A percentile compares a stretch with the other conserved stretches of the same genome.
These are phyloP conservation scores for Seira musarum DNA, from an alignment of 2,888 invertebrate species.

Conservation along the genomic window DNA sequence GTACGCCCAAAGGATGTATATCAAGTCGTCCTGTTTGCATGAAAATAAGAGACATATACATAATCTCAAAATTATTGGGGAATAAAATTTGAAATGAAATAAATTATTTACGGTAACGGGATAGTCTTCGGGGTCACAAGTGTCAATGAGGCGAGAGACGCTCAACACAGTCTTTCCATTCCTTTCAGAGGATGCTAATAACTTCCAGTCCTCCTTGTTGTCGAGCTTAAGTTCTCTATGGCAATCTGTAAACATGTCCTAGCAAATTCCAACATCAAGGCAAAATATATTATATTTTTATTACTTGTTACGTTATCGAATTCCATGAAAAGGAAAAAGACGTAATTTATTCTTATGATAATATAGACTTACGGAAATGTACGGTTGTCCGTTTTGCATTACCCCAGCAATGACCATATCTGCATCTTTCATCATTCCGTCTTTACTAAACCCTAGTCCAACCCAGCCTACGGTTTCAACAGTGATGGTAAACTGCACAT, in stretches of 20 bases:
- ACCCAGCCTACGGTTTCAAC: constrained; percentile 31
- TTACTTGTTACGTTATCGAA: no score
- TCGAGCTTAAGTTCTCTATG: constrained; percentile 6
- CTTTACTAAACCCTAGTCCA: constrained; percentile 45
- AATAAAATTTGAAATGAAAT: no score
- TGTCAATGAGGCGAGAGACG: constrained; percentile 17
- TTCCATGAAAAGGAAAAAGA: no score
- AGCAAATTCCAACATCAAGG: not conserved
- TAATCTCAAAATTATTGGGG: no score
- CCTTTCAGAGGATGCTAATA: not conserved
- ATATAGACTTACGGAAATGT: constrained; percentile 24
- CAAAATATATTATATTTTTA: no score
- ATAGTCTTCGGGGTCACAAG: constrained; percentile 25
- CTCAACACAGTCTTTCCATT: not conserved
- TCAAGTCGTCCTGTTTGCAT: constrained; percentile 32
- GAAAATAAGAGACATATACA: no score
- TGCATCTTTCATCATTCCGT: constrained; percentile 41
- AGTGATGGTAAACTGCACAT: constrained; percentile 25
- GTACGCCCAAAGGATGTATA: constrained; percentile 31
- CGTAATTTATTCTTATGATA: no score
- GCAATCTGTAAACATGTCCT: constrained; percentile 40
- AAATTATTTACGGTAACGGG: constrained; percentile 24
- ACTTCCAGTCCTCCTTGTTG: constrained; percentile 9
- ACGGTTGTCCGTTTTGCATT: constrained; percentile 14
- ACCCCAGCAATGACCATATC: constrained; percentile 41